Base-by-base conservation (phyloP, 1,140 invertebrate genomes). In the Meteorus sp. region DNA sequence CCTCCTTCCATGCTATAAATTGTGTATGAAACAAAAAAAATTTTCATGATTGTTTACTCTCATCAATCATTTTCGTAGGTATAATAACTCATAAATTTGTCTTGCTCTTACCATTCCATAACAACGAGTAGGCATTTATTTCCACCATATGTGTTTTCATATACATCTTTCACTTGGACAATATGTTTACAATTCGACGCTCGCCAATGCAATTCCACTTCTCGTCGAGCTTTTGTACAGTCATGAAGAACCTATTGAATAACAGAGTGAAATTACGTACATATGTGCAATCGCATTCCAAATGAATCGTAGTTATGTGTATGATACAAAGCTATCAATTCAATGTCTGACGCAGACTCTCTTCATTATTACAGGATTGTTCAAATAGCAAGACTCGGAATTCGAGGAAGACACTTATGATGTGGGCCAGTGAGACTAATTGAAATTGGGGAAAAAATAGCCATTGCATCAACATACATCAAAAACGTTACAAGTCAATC, bases 1-100 rank as follows among this genome's bases (percentile, higher is more conserved):
- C 96, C 96, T 37, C 96, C 96, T 75, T 96, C 93, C 94, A 98
- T 97, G 74, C 92, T 93, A 63, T n/a, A n/a, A n/a, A n/a, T n/a
- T 31, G 11, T 15, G 39, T 41, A 55, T 82, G 83, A 65, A 61
- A 65, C 62, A 66, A 69, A 56, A 56, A 52, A 59, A 20, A 37
- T 50, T 35, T 22, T 15, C 15, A 53, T 35, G 37, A 60, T 17
- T 51, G 33, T 27, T 50, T 37, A 54, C 15, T n/a, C 39, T 25
- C 37, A 54, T 39, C n/a, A 55, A 35, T n/a, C 20, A 37, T 29
- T 54, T 8, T 13, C 31, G 37, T n/a, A 41, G 25, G 20, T 5
- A 25, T 9, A 41, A 43, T 41, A 20, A 0, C 5, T 5, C 15
- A 41, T 17, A 41, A 1, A 25, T 23, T 25, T 13, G n/a, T n/a